Evolutionary conservation across 1,140 invertebrate species (phyloP), one percentile per base, ranked within the genome.

Genomic region (Dendroctonus ponderosae): DNA sequence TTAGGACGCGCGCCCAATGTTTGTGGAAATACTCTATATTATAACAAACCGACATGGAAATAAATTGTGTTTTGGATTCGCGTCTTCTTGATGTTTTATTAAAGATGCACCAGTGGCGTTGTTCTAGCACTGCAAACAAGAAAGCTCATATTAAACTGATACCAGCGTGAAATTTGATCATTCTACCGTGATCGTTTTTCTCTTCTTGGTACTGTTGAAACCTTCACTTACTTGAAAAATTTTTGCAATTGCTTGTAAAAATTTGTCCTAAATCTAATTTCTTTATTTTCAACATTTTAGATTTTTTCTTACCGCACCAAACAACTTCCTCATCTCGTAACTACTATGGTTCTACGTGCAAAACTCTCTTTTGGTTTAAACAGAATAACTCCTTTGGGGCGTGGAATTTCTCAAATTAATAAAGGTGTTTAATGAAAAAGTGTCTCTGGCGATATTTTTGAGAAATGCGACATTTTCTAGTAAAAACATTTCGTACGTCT

Each of bases 21-120:
- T 63, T 63, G 43, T 46, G 51, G 52, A 63, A 46, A 54, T 26
- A 63, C 52, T 54, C 26, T 44, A 63, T 63, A 63, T 63, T 63
- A 63, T 63, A 63, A 63, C 62, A 63, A 63, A 63, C 51, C 52
- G 62, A 63, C 62, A 63, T 54, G 40, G 52, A 56, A 63, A 63
- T 63, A 56, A 62, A 63, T 63, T 51, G 40, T 54, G 51, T 63
- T 56, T 63, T 53, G 51, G 14, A 63, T 63, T 63, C 42, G 62
- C 51, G 51, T 43, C 43, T 56, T 44, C 62, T 63, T 61, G 8
- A 50, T 50, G 58, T 40, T 49, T 11, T 49, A 48, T 61, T 50
- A 61, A 15, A 15, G 9, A 15, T 15, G 11, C 15, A 26, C 50
- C 50, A 51, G 50, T 12, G 50, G 50, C 50, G 50, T 51, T 12